A percentile compares a stretch with the other conserved stretches of the same genome.
phyloP scores from a whole-genome alignment of 1,140 invertebrate species.

The Armadillidium nasatum region DNA sequence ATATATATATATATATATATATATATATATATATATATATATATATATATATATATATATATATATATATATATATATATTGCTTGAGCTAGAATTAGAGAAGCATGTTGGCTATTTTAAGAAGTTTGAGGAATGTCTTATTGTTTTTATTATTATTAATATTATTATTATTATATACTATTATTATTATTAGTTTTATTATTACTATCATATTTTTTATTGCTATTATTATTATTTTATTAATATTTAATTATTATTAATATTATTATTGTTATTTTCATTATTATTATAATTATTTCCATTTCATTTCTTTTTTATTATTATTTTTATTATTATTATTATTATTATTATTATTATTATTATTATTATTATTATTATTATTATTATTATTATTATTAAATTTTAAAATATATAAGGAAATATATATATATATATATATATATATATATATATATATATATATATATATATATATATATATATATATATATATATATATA shows the following conservation, averaged over 20 bases:
- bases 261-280: constrained; percentile 18
- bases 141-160: constrained; percentile 1
- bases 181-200: not conserved
- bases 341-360: constrained; percentile 13
- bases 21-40: too few species aligned
- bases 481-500: not conserved
- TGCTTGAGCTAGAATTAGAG: too few species aligned
- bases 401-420: not conserved
- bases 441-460: constrained; percentile 9
- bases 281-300: constrained; percentile 5
- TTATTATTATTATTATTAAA: not conserved
- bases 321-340: not conserved
- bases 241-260: not conserved
- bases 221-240: not conserved
- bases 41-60: too few species aligned
- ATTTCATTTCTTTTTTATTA: too few species aligned
- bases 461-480: not conserved
- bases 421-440: constrained; percentile 17
- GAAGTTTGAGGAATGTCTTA: not conserved
- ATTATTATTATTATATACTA: constrained; percentile 6
- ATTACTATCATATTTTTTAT: not conserved
- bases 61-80: too few species aligned
- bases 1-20: too few species aligned
- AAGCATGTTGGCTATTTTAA: too few species aligned
- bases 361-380: constrained; percentile 20